Evolutionary conservation across 2,113 vertebrate species (phyloP), one percentile per base, ranked within the genome.

Genomic region (Ploceus nigricollis): DNA sequence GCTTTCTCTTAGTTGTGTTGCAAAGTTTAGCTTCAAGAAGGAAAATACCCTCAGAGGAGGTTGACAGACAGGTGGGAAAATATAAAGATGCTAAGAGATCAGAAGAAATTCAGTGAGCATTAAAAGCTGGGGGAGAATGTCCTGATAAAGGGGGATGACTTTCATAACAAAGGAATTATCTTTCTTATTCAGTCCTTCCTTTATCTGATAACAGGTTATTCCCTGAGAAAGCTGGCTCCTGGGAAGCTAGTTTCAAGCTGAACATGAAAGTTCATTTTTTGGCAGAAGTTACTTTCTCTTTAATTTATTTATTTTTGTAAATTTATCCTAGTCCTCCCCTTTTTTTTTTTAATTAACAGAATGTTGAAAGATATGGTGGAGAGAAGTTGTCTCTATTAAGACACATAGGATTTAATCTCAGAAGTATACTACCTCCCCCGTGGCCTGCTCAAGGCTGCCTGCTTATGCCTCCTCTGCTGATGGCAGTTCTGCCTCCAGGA

Each of bases 1-100:
- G 97, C 97, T 97, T 98, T 96, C 65, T 64, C 91, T 96, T 78
- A 50, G 61, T 79, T 95, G 85, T 85, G 76, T 53, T 95, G 89
- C 89, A 86, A 97, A 93, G 63, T 93, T 96, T 94, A 90, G 63
- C 91, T 96, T 88, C 84, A 80, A 97, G 93, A 94, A 68, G 35
- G 82, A 96, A 96, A 94, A 85, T 93, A 84, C 63, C 96, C 87
- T 83, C 82, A 84, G 95, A 97, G 87, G 80, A 97, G 85, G 47
- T 18, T 88, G 93, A 96, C 76, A 91, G 89, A 89, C 95, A 97
- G 94, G 95, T 96, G 92, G 89, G 60, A 89, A 85, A 93, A 88
- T 33, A 82, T 42, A 84, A 89, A 96, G 89, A 78, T 87, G 69
- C 63, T 78, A 83, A 91, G 80, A 75, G 64, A 91, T 87, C 84